Conservation (phyloP, 2,888 invertebrate species). For the Folsomia candida region DNA sequence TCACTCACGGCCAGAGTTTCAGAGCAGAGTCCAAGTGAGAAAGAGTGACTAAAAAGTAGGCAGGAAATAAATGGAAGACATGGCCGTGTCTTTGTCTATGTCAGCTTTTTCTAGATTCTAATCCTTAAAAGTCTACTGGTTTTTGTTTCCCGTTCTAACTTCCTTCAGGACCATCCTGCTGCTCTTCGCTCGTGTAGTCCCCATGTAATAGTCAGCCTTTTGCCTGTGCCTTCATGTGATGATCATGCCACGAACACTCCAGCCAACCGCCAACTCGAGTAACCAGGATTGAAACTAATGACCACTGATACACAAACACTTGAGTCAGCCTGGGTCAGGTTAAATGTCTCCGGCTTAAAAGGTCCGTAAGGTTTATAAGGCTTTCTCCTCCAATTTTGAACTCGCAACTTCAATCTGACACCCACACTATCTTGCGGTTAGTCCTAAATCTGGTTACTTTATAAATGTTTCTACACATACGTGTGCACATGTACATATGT, state of each 20-base stretch:
- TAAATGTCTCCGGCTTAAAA: too few species aligned
- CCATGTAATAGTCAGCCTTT: too few species aligned
- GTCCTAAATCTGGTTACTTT: too few species aligned
- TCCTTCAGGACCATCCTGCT: too few species aligned
- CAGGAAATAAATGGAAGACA: conserved; percentile 14
- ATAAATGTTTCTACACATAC: too few species aligned
- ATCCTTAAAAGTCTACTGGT: conserved; percentile 17
- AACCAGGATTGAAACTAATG: conserved; percentile 18
- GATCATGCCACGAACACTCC: background rate
- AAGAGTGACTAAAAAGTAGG: conserved; percentile 19
- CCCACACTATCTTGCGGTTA: too few species aligned
- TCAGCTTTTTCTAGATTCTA: conserved; percentile 20
- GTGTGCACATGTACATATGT: too few species aligned
- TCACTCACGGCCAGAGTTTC: background rate
- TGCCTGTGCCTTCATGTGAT: too few species aligned
- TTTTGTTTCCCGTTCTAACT: conserved; percentile 8
- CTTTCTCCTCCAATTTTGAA: too few species aligned
- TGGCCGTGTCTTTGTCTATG: conserved; percentile 20
- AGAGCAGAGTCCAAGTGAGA: conserved; percentile 20
- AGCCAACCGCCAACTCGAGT: background rate
- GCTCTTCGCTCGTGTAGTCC: too few species aligned
- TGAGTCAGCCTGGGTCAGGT: background rate
- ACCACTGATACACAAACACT: conserved; percentile 14
- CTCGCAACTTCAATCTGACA: too few species aligned
- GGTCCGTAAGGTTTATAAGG: too few species aligned